Evolutionary conservation across 2,888 invertebrate genomes (phyloP).

Genomic region (Melolontha melolontha): DNA sequence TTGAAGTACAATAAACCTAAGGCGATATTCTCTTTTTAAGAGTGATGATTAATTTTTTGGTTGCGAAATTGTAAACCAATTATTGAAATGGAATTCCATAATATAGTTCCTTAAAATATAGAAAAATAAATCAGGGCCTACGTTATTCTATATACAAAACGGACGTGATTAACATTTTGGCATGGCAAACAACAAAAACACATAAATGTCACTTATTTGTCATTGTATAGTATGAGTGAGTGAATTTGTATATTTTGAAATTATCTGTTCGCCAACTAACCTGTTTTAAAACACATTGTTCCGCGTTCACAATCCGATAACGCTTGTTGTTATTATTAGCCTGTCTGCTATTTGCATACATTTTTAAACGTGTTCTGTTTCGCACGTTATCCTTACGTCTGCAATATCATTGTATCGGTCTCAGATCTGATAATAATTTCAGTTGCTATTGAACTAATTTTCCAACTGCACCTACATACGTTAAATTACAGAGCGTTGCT

Average conservation of each 20-base stretch:
- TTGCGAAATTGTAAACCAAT: too few species aligned
- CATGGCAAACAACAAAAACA: slow-evolving; percentile 35
- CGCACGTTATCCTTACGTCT: slow-evolving; percentile 1
- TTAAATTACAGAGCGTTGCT: neutral
- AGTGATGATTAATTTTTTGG: too few species aligned
- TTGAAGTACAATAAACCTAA: too few species aligned
- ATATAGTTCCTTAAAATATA: slow-evolving; percentile 2
- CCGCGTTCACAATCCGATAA: slow-evolving; percentile 20
- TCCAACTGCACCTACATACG: too few species aligned
- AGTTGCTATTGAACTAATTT: neutral
- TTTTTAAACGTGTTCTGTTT: slow-evolving; percentile 4
- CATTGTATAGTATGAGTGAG: slow-evolving; percentile 16
- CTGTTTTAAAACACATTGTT: slow-evolving; percentile 34
- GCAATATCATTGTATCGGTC: neutral
- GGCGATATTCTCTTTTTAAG: too few species aligned
- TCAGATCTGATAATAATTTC: neutral
- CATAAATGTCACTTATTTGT: slow-evolving; percentile 37
- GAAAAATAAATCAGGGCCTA: slow-evolving; percentile 23
- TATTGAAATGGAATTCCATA: too few species aligned
- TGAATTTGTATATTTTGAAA: slow-evolving; percentile 22
- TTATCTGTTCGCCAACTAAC: slow-evolving; percentile 25
- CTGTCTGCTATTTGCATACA: slow-evolving; percentile 7
- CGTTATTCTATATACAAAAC: slow-evolving; percentile 14
- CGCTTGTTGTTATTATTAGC: slow-evolving; percentile 6
- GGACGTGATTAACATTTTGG: slow-evolving; percentile 30